Percentiles rank a stretch among this genome's conserved stretches.
phyloP scores from a whole-genome alignment of 2,113 vertebrate species.

The Rattus rattus region DNA sequence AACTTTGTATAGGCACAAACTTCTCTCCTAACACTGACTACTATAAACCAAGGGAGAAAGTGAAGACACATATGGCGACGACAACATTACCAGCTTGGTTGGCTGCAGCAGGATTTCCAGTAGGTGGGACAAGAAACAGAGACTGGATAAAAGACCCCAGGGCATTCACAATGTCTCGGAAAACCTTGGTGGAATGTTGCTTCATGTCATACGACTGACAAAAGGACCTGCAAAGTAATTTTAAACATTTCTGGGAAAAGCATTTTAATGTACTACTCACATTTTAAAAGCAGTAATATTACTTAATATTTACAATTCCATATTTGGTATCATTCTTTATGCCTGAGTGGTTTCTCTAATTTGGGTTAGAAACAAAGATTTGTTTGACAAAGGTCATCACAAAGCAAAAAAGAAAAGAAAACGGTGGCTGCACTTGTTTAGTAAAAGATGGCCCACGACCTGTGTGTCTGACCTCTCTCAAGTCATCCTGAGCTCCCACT shows the following conservation, averaged over 20 bases:
- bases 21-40: conserved; percentile 21
- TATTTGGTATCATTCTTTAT: neutral
- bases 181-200: conserved; percentile 99
- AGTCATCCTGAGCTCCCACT: neutral
- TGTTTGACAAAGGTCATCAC: neutral
- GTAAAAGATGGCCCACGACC: neutral
- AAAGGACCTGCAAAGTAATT: conserved; percentile 92
- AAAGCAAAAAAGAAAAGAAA: neutral
- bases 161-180: conserved; percentile 98
- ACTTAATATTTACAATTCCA: neutral
- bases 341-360: conserved; percentile 34
- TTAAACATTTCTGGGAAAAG: conserved; percentile 57
- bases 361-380: conserved; percentile 28
- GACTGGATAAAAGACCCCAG: conserved; percentile 99
- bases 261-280: neutral
- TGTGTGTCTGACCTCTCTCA: neutral
- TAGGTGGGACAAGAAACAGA: conserved; percentile 94
- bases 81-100: conserved; percentile 90
- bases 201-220: conserved; percentile 99
- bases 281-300: conserved; percentile 52
- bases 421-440: neutral
- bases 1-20: conserved; percentile 17
- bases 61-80: neutral
- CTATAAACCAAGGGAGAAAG: neutral
- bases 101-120: conserved; percentile 88